These are phyloP conservation scores for Frieseomelitta varia DNA, from an alignment of 1,140 invertebrate species.

Conservation along the genomic window DNA sequence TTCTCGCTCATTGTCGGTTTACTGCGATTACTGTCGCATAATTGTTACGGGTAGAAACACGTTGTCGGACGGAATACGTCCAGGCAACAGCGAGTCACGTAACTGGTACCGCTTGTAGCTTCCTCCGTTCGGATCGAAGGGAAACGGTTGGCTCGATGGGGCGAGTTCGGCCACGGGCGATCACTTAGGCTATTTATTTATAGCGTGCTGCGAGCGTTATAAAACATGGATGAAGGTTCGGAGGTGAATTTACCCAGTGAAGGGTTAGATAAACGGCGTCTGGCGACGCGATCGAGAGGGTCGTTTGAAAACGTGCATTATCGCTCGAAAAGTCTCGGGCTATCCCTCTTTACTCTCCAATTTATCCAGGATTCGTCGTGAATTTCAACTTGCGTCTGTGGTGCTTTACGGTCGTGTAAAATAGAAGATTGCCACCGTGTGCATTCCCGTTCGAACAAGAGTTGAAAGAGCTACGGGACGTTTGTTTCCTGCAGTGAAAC, in stretches of 20 bases:
- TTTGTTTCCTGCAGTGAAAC: no score
- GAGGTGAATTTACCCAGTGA: not conserved
- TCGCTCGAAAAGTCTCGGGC: not conserved
- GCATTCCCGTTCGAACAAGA: no score
- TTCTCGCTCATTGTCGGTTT: no score
- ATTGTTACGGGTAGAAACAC: not conserved
- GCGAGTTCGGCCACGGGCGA: no score
- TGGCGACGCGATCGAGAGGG: not conserved
- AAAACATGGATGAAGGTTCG: not conserved
- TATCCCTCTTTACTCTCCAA: no score
- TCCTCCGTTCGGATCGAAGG: not conserved
- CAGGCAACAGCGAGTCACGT: conserved; percentile 3
- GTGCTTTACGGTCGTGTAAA: no score
- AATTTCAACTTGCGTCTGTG: no score
- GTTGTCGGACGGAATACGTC: not conserved
- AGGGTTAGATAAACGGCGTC: not conserved
- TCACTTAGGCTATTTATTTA: not conserved
- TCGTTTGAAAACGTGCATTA: not conserved
- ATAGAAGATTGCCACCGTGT: no score
- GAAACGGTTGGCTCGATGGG: not conserved
- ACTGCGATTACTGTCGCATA: not conserved
- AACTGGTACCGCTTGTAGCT: conserved; percentile 28
- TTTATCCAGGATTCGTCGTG: no score
- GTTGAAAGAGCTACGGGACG: no score
- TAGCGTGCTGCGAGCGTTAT: not conserved